These are phyloP conservation scores for Pithys albifrons DNA, from an alignment of 2,113 vertebrate species.

Conservation along the genomic window DNA sequence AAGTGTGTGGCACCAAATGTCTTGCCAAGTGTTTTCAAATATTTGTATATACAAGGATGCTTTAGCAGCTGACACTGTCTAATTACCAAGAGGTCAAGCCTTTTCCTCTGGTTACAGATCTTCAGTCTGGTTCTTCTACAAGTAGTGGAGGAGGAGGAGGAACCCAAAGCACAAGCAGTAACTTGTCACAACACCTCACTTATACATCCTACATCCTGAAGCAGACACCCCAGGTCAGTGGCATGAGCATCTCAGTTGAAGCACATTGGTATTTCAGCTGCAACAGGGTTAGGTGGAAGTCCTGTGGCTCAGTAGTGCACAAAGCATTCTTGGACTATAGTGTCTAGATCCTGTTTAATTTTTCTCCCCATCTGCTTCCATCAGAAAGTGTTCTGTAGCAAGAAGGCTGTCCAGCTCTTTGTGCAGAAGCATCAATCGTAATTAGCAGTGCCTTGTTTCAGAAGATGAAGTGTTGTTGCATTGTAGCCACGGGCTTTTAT, in stretches of 20 bases:
- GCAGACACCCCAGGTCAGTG: slow-evolving; percentile 89
- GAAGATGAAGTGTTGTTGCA: neutral
- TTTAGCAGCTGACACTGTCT: neutral
- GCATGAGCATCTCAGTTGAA: neutral
- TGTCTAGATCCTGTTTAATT: neutral
- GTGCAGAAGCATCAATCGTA: neutral
- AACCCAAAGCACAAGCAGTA: slow-evolving; percentile 80
- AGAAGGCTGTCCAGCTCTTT: neutral
- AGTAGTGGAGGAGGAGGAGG: slow-evolving; percentile 62
- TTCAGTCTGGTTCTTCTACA: slow-evolving; percentile 81
- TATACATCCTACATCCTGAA: slow-evolving; percentile 98
- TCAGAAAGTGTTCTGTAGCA: neutral
- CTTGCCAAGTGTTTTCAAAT: neutral
- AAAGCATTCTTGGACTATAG: neutral
- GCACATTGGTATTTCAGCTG: neutral
- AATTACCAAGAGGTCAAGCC: neutral
- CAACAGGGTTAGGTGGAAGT: neutral
- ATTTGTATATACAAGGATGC: neutral
- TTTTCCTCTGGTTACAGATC: slow-evolving; percentile 76
- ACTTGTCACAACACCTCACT: slow-evolving; percentile 90
- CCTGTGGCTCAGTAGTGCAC: neutral
- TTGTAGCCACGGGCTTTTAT: neutral
- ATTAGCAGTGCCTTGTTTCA: neutral
- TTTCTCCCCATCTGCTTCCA: neutral
- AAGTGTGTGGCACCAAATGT: neutral